phyloP scores from a whole-genome alignment of 30 jellyfish, hydroid and myxozoan genomes.

The Aurelia sp. region DNA sequence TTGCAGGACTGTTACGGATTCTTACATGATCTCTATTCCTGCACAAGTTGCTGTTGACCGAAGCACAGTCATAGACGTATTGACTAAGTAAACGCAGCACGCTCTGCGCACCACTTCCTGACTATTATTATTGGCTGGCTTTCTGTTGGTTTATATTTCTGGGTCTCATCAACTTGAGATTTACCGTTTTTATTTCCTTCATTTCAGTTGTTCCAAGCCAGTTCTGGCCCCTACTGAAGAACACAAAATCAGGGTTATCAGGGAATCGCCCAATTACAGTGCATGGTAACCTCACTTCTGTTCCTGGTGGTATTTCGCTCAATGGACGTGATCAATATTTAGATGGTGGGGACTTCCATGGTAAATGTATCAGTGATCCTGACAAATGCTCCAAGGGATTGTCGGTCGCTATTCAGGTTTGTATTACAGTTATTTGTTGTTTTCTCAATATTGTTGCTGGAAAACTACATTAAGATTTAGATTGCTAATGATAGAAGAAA shows the following conservation, averaged over 20 bases:
- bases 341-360: constrained; percentile 99
- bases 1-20: no score
- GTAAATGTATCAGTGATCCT: constrained; percentile 94
- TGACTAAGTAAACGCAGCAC: no score
- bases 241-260: constrained; percentile 82
- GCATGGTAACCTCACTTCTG: constrained; percentile 76
- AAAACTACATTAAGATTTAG: no score
- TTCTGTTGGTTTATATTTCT: no score
- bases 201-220: constrained; percentile 82
- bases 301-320: constrained; percentile 85
- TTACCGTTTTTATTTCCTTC: no score
- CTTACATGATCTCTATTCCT: no score
- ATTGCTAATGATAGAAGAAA: no score
- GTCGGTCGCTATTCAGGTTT: constrained; percentile 94
- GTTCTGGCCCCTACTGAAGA: constrained; percentile 94
- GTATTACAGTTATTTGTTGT: neutral
- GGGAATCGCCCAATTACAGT: constrained; percentile 92
- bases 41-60: no score
- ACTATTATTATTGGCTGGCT: no score
- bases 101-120: no score
- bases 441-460: neutral
- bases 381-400: constrained; percentile 92
- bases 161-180: no score
- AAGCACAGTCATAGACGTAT: no score
- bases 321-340: constrained; percentile 80